Evolutionary conservation across 2,888 invertebrate species (phyloP).

Genomic region (Agonopterix arenella): DNA sequence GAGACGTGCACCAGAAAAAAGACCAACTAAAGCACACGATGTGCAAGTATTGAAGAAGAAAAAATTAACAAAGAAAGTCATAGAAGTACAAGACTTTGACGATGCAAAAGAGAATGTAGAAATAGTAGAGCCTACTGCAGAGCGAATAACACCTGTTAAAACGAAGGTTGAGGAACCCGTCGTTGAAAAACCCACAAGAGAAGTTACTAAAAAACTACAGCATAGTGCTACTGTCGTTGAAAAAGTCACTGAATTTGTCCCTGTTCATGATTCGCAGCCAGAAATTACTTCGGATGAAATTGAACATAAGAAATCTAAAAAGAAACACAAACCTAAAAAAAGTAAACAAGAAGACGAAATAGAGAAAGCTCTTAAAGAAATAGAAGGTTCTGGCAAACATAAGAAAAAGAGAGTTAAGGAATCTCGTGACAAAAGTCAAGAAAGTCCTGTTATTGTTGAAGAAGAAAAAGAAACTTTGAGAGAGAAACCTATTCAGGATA

Average conservation of each 20-base stretch:
- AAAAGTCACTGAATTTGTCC: constrained; percentile 29
- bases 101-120: constrained; percentile 30
- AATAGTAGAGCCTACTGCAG: constrained; percentile 15
- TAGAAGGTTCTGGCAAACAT: constrained; percentile 48
- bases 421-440: constrained; percentile 33
- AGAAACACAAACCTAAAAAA: constrained; percentile 58
- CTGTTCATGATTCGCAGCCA: constrained; percentile 19
- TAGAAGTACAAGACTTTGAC: constrained; percentile 64
- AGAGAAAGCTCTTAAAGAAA: constrained; percentile 63
- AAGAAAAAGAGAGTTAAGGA: constrained; percentile 56
- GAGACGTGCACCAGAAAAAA: constrained; percentile 55
- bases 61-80: constrained; percentile 50
- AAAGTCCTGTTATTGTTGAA: constrained; percentile 10
- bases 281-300: constrained; percentile 23
- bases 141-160: constrained; percentile 8
- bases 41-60: constrained; percentile 52
- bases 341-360: constrained; percentile 59
- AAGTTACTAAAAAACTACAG: constrained; percentile 41
- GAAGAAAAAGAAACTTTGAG: not conserved
- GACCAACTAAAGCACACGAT: constrained; percentile 51
- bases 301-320: constrained; percentile 49
- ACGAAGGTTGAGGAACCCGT: constrained; percentile 10
- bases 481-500: not conserved
- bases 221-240: constrained; percentile 48
- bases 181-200: constrained; percentile 17